These are phyloP conservation scores for Eucera pruinosa DNA, from an alignment of 2,888 invertebrate genomes.

Conservation along the genomic window DNA sequence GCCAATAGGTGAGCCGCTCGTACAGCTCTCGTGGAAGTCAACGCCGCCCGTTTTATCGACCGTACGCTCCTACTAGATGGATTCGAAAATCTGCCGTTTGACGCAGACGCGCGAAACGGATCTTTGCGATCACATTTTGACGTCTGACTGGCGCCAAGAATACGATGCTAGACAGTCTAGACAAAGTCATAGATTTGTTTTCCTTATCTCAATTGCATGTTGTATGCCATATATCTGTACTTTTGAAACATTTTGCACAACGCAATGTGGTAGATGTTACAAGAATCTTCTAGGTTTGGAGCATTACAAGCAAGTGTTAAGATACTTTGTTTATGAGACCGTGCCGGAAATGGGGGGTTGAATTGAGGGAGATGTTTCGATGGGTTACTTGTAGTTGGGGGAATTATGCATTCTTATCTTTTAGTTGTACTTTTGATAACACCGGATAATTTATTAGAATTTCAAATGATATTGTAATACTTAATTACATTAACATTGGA, in stretches of 20 bases:
- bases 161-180: constrained; percentile 4
- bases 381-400: background rate
- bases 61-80: constrained; percentile 61
- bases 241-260: background rate
- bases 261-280: background rate
- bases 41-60: constrained; percentile 74
- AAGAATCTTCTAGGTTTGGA: background rate
- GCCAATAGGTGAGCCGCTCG: constrained; percentile 67
- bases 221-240: background rate
- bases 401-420: background rate
- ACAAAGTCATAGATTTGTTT: background rate
- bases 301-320: background rate
- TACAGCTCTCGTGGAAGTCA: constrained; percentile 58
- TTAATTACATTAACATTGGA: no score
- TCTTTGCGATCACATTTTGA: constrained; percentile 55
- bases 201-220: background rate
- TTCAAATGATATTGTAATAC: no score
- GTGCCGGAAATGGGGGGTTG: background rate
- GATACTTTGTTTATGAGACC: background rate
- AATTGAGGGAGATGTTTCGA: background rate
- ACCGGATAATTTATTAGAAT: no score
- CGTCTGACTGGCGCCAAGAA: constrained; percentile 37
- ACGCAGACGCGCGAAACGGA: constrained; percentile 65
- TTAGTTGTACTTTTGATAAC: background rate
- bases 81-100: constrained; percentile 69